These are phyloP conservation scores for Hoplostethus atlanticus DNA, from an alignment of 2,797 vertebrate species.

Conservation along the genomic window DNA sequence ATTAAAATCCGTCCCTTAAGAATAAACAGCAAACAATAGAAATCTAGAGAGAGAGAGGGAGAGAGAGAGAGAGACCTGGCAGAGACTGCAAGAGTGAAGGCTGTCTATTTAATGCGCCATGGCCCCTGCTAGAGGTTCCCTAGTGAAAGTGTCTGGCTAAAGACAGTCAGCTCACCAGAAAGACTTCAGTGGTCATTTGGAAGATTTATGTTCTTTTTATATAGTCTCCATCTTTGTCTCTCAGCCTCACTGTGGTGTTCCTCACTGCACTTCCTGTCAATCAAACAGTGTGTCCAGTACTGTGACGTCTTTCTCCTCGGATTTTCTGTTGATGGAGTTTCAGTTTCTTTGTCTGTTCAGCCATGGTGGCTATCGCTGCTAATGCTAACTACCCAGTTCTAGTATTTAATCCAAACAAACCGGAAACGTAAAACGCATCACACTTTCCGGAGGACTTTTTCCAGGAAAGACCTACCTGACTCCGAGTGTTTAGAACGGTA, in stretches of 20 bases:
- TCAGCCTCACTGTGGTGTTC: neutral
- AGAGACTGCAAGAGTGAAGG: neutral
- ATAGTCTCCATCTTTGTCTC: too few relatives aligned
- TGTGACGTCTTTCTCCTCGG: too few relatives aligned
- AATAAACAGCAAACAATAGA: slow-evolving; percentile 15
- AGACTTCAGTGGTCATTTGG: neutral
- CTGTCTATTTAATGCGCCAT: neutral
- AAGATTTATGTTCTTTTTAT: neutral
- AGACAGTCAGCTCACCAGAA: too few relatives aligned
- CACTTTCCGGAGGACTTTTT: too few relatives aligned
- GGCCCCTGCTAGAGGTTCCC: neutral
- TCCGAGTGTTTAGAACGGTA: too few relatives aligned
- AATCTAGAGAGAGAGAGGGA: neutral
- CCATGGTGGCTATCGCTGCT: neutral
- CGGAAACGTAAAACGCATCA: neutral
- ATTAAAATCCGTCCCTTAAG: slow-evolving; percentile 1
- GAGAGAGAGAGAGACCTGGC: neutral
- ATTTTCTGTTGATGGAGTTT: too few relatives aligned
- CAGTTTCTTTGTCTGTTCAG: slow-evolving; percentile 1
- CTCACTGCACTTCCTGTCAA: too few relatives aligned
- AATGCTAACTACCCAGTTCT: neutral
- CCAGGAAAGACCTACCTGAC: too few relatives aligned
- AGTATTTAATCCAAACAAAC: slow-evolving; percentile 24
- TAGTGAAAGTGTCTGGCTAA: too few relatives aligned
- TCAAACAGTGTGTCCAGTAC: too few relatives aligned